Base-by-base conservation (phyloP, 2,113 vertebrate species). In the Mugil cephalus region DNA sequence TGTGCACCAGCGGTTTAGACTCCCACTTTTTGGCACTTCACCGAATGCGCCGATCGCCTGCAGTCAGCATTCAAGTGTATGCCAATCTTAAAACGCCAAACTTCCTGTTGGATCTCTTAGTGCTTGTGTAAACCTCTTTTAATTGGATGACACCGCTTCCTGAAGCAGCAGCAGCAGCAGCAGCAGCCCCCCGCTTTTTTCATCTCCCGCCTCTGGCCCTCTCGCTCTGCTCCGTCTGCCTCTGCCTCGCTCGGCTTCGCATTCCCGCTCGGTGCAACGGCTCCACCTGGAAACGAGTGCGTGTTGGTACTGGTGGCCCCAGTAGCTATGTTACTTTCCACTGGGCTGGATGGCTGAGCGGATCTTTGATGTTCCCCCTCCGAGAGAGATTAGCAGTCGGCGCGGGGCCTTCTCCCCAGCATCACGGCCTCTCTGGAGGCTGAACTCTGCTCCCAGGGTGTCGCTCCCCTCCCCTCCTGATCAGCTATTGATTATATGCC, bases 271-370 rank as follows among this genome's bases (percentile, higher is more conserved):
- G 6, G 30, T 55, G 43, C 67, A n/a, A 43, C 73, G 46, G 42
- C 75, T 80, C 63, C 72, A 80, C 84, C 80, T 83, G 77, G 75
- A 78, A n/a, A 67, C 74, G 71, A 83, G 76, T 79, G 86, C 95
- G 89, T 95, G 95, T 95, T 92, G 94, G 90, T 95, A 93, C 95
- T 93, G 92, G 95, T 93, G 95, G 92, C 88, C 95, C 95, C 94
- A 89, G 93, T 94, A 95, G 95, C 94, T 93, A 94, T 93, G 95
- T 94, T 82, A 45, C 52, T 83, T 81, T 88, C 79, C 65, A 78
- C 50, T 61, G 78, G 82, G 58, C 65, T 82, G 67, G 86, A 63
- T 64, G 60, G 61, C 73, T 61, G 68, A 94, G 93, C 91, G 82
- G 8, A 51, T 78, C 94, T 96, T 96, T 96, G 95, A 96, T 95